Evolutionary conservation across 2,888 invertebrate genomes (phyloP).

Genomic region (Amaurobius ferox): DNA sequence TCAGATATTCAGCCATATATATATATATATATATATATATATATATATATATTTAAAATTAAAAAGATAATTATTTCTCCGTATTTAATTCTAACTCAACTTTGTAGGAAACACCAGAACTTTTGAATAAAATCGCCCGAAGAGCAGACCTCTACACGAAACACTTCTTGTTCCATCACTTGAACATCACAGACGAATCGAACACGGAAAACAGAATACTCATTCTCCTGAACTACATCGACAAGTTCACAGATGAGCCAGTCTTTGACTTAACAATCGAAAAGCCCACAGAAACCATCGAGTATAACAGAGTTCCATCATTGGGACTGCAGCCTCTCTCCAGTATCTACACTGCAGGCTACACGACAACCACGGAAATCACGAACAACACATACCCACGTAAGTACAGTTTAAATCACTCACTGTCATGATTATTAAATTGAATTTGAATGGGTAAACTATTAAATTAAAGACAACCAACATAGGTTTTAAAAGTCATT

Average conservation of each 20-base stretch:
- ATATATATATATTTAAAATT: no score
- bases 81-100: no score
- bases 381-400: slow-evolving; percentile 63
- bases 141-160: not conserved
- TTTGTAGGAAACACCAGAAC: not conserved
- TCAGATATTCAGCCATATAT: no score
- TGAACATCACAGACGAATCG: not conserved
- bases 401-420: no score
- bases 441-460: no score
- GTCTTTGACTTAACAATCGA: slow-evolving; percentile 52
- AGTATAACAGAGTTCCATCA: slow-evolving; percentile 25
- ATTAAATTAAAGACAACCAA: no score
- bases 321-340: slow-evolving; percentile 49
- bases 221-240: slow-evolving; percentile 10
- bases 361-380: not conserved
- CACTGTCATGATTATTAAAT: no score
- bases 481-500: no score
- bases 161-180: not conserved
- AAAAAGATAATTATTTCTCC: no score
- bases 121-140: not conserved
- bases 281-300: slow-evolving; percentile 45
- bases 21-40: no score
- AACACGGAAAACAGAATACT: not conserved
- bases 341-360: slow-evolving; percentile 26
- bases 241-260: slow-evolving; percentile 60